phyloP scores from a whole-genome alignment of 2,113 vertebrate genomes.

The Notothenia coriiceps region DNA sequence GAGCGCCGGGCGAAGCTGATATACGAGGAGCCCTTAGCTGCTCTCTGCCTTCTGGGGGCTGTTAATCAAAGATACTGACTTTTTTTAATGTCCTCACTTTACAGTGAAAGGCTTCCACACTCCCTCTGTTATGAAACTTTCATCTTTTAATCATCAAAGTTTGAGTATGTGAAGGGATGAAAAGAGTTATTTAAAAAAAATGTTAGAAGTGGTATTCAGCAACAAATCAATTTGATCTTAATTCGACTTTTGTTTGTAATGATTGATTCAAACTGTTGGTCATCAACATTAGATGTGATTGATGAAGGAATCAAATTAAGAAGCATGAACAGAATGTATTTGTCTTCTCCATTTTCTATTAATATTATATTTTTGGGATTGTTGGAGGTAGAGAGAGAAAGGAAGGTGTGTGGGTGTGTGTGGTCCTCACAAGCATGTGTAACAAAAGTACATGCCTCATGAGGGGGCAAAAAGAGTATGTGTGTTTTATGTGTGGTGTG shows the following conservation, averaged over 20 bases:
- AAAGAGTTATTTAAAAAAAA: neutral
- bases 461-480: no score
- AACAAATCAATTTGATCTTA: neutral
- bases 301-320: neutral
- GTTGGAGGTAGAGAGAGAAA: neutral
- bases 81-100: conserved; percentile 37
- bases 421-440: neutral
- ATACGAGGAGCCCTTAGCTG: conserved; percentile 50
- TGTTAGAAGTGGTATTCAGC: neutral
- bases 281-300: neutral
- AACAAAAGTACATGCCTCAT: no score
- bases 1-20: conserved; percentile 43
- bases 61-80: conserved; percentile 61
- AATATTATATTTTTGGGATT: neutral
- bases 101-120: conserved; percentile 9
- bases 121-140: conserved; percentile 40
- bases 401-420: neutral
- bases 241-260: neutral
- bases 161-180: neutral
- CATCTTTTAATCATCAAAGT: conserved; percentile 21
- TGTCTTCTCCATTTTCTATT: neutral
- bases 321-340: neutral
- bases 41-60: conserved; percentile 50
- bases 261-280: neutral
- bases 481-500: neutral